Conservation (phyloP, 2,797 vertebrate species). For the Peromyscus melanophrys region DNA sequence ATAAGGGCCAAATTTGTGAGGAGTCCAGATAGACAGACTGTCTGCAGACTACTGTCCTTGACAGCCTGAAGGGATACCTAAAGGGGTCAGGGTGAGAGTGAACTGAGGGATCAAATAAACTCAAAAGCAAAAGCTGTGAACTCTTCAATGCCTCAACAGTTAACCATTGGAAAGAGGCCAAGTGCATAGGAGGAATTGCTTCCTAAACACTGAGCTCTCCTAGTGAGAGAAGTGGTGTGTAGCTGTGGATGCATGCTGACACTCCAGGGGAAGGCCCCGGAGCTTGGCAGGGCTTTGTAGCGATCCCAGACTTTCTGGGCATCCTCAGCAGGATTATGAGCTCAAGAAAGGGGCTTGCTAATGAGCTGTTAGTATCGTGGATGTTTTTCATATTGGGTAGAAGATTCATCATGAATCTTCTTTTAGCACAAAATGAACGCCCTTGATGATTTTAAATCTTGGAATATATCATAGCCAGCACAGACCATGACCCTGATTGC, state of each 20-base stretch:
- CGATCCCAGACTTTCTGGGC: not conserved
- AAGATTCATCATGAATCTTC: not conserved
- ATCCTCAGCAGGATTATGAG: not conserved
- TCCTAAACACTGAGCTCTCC: not conserved
- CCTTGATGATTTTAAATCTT: slow-evolving; percentile 34
- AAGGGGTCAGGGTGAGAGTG: not conserved
- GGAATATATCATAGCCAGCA: slow-evolving; percentile 38
- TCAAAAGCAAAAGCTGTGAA: not conserved
- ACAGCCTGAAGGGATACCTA: not conserved
- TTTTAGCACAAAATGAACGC: not conserved
- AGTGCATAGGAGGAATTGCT: not conserved
- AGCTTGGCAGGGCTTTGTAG: not conserved
- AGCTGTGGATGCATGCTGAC: not conserved
- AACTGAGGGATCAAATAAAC: not conserved
- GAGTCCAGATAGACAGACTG: not conserved
- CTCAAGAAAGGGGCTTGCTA: not conserved
- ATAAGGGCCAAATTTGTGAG: not conserved
- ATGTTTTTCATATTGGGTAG: not conserved
- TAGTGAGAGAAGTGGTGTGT: not conserved
- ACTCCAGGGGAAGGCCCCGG: not conserved
- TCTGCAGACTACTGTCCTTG: not conserved
- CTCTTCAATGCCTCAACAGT: not conserved
- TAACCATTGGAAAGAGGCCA: slow-evolving; percentile 38
- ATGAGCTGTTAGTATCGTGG: not conserved
- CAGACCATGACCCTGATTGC: slow-evolving; percentile 46